Conservation (phyloP, 2,113 vertebrate genomes). For the Rattus norvegicus region GRCr8 NC_086023.1:120052501-120053000, state of each 20-base stretch:
- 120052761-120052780: neutral
- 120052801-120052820: neutral
- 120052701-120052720: neutral
- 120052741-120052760: neutral
- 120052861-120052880: neutral
- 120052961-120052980: neutral
- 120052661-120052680: conserved; percentile 4
- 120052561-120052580: neutral
- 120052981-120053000: neutral
- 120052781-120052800: neutral
- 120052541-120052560: neutral
- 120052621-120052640: neutral
- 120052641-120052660: neutral
- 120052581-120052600: neutral
- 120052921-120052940: neutral
- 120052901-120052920: neutral
- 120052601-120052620: neutral
- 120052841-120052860: neutral
- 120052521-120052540: neutral
- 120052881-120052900: neutral
- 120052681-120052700: neutral
- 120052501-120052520: conserved; percentile 7
- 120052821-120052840: neutral
- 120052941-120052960: neutral
- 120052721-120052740: neutral